These are phyloP conservation scores for Achlya flavicornis DNA, from an alignment of 2,888 invertebrate species.

Conservation along the genomic window DNA sequence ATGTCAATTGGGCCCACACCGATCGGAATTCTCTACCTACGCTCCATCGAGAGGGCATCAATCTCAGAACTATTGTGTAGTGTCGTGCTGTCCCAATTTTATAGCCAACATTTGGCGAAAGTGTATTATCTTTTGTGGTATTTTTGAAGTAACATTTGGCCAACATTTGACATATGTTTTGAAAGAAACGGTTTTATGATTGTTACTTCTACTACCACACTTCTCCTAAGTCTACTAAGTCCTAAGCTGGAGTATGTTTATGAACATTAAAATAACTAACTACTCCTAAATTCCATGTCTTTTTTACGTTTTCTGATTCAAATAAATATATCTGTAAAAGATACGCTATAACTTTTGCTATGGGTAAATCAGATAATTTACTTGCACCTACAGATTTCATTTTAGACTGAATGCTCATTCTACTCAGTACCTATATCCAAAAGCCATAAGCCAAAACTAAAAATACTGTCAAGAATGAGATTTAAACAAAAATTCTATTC, in stretches of 20 bases:
- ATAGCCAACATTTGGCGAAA: conserved; percentile 17
- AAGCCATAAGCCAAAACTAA: too few species aligned
- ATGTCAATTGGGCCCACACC: conserved; percentile 67
- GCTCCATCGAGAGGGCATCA: conserved; percentile 28
- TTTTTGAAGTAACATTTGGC: background rate
- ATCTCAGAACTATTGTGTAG: conserved; percentile 36
- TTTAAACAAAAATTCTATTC: background rate
- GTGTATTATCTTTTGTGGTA: background rate
- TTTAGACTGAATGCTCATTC: background rate
- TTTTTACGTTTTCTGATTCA: background rate
- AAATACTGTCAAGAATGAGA: background rate
- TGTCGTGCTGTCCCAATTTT: conserved; percentile 29
- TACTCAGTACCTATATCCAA: too few species aligned
- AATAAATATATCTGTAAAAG: background rate
- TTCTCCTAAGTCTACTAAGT: too few species aligned
- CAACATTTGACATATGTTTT: background rate
- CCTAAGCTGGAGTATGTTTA: background rate
- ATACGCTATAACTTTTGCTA: background rate
- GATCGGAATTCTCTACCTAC: conserved; percentile 69
- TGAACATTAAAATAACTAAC: background rate
- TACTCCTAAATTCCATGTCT: background rate
- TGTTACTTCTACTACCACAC: background rate
- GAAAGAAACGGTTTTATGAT: background rate
- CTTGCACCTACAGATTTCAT: background rate
- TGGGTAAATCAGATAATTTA: conserved; percentile 5